Conservation (phyloP, 2,113 vertebrate species). For the Lophura nycthemera region DNA sequence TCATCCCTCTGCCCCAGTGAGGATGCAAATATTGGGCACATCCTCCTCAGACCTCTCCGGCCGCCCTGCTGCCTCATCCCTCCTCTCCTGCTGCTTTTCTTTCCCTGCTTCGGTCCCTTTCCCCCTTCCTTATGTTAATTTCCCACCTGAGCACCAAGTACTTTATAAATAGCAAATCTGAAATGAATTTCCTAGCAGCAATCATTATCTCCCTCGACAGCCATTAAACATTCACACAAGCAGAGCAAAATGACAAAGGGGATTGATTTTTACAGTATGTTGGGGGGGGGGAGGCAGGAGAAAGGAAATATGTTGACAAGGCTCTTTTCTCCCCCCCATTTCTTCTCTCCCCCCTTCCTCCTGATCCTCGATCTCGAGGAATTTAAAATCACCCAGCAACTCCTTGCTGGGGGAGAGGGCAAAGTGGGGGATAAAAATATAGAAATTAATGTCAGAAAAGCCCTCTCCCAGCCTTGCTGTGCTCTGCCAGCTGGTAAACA, state of each 20-base stretch:
- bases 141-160: constrained; percentile 84
- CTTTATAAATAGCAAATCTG: constrained; percentile 89
- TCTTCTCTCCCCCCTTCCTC: not conserved
- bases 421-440: not conserved
- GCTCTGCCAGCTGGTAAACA: constrained; percentile 26
- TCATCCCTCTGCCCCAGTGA: not conserved
- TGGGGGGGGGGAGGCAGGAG: constrained; percentile 73
- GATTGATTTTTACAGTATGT: constrained; percentile 85
- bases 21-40: not conserved
- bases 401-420: not conserved
- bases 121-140: constrained; percentile 81
- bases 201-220: constrained; percentile 86
- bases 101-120: constrained; percentile 26
- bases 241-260: constrained; percentile 85
- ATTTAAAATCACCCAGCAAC: constrained; percentile 58
- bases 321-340: not conserved
- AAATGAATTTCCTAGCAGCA: constrained; percentile 86
- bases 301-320: constrained; percentile 82
- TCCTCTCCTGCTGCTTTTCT: not conserved
- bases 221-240: constrained; percentile 85
- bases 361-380: constrained; percentile 26
- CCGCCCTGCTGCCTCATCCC: constrained; percentile 7
- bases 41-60: not conserved
- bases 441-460: not conserved
- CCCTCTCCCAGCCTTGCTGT: fast-evolving